These are phyloP conservation scores for Terrapene triunguis DNA, from an alignment of 2,113 vertebrate genomes.

Conservation along the genomic window DNA sequence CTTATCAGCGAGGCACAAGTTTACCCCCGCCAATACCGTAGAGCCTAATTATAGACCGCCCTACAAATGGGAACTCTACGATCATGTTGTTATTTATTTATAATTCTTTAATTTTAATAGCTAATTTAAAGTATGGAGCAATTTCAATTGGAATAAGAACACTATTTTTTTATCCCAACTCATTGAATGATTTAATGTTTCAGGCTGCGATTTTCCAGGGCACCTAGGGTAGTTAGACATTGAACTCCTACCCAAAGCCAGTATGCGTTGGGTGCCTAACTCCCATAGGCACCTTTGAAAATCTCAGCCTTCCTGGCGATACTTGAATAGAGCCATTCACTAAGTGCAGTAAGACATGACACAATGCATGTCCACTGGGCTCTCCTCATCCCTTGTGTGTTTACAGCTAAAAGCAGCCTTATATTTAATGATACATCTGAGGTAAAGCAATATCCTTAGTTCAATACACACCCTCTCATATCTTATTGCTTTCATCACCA, in stretches of 20 bases:
- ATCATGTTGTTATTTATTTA: neutral
- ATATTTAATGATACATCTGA: fast-evolving
- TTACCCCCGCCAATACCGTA: neutral
- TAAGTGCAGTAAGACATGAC: neutral
- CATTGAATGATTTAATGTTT: neutral
- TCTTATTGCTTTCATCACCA: neutral
- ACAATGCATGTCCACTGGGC: fast-evolving
- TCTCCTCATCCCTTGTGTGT: neutral
- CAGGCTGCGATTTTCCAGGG: neutral
- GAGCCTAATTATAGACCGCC: neutral
- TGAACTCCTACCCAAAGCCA: fast-evolving
- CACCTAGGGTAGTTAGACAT: fast-evolving
- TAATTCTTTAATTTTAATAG: slow-evolving; percentile 4
- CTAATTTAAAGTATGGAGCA: neutral
- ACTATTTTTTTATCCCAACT: neutral
- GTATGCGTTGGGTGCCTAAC: fast-evolving
- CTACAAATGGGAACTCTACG: neutral
- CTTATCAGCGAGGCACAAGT: neutral
- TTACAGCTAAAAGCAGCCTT: neutral
- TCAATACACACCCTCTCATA: neutral
- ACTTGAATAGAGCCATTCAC: neutral
- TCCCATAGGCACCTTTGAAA: neutral
- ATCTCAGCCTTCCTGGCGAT: fast-evolving
- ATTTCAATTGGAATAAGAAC: neutral
- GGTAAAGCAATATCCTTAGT: neutral